Conservation (phyloP, 2,888 invertebrate species). For the Metallyticus violacea region DNA sequence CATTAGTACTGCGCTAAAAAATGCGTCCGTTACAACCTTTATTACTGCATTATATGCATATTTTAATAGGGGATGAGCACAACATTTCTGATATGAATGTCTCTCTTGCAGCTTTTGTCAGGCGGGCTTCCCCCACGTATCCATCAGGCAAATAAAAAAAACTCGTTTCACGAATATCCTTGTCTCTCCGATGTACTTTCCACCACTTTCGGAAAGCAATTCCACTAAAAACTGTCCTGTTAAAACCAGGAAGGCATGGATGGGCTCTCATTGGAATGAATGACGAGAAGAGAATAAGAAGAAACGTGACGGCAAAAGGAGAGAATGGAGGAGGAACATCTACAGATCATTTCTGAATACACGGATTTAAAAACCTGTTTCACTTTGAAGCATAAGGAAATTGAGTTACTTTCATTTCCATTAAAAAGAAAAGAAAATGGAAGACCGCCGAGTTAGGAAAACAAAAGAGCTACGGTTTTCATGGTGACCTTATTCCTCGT, state of each 20-base stretch:
- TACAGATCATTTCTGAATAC: neutral
- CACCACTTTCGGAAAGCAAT: neutral
- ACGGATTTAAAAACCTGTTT: neutral
- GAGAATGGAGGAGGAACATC: neutral
- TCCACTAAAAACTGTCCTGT: neutral
- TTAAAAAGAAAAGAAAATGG: neutral
- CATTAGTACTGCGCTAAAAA: neutral
- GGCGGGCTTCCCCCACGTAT: neutral
- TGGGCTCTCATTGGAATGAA: neutral
- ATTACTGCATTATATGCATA: neutral
- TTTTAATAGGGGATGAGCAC: neutral
- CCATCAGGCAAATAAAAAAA: neutral
- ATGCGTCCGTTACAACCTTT: neutral
- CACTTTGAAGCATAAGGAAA: neutral
- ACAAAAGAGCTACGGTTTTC: neutral
- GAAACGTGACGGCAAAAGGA: no score
- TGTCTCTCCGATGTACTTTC: neutral
- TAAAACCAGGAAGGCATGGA: neutral
- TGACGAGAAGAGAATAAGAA: neutral
- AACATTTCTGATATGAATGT: neutral
- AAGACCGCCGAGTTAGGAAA: neutral
- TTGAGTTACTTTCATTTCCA: neutral
- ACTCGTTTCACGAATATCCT: neutral
- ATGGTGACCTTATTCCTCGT: neutral
- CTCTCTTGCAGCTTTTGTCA: neutral